These are phyloP conservation scores for Agriopis aurantiaria DNA, from an alignment of 2,888 invertebrate genomes.

Conservation along the genomic window DNA sequence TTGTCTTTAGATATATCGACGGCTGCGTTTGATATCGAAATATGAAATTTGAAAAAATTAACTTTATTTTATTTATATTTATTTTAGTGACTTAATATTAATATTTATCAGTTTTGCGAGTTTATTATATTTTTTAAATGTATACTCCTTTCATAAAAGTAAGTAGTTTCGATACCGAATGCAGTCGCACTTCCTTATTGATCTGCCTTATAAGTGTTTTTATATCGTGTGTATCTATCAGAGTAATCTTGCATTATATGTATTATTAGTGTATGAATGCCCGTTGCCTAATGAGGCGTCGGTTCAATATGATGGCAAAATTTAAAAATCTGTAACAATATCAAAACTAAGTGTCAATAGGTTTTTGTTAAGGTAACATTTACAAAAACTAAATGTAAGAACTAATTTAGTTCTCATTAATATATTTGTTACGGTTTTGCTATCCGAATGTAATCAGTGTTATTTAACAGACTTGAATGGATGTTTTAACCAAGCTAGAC, in stretches of 20 bases:
- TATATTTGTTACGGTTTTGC: too few relatives aligned
- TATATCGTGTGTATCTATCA: constrained; percentile 69
- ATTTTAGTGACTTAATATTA: too few relatives aligned
- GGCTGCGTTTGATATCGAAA: constrained; percentile 62
- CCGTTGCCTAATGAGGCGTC: constrained; percentile 8
- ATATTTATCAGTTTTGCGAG: too few relatives aligned
- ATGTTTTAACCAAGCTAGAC: too few relatives aligned
- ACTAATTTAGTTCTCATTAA: background rate
- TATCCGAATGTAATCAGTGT: too few relatives aligned
- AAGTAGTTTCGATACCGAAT: constrained; percentile 50
- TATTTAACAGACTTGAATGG: too few relatives aligned
- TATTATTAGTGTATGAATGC: constrained; percentile 50
- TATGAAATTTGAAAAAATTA: background rate
- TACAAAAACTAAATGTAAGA: background rate
- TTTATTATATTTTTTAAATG: background rate
- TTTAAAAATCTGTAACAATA: background rate
- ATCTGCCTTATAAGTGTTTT: constrained; percentile 85
- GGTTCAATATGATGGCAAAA: constrained; percentile 33
- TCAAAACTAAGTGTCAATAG: background rate
- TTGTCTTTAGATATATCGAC: constrained; percentile 62
- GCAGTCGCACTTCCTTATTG: constrained; percentile 72
- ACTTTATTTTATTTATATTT: background rate
- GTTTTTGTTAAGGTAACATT: background rate
- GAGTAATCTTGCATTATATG: constrained; percentile 49
- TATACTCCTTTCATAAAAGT: constrained; percentile 5